Evolutionary conservation across 64 coral and sea anemone species (phyloP), one percentile per base, ranked within the genome.

Genomic region (Actinia equina): DNA sequence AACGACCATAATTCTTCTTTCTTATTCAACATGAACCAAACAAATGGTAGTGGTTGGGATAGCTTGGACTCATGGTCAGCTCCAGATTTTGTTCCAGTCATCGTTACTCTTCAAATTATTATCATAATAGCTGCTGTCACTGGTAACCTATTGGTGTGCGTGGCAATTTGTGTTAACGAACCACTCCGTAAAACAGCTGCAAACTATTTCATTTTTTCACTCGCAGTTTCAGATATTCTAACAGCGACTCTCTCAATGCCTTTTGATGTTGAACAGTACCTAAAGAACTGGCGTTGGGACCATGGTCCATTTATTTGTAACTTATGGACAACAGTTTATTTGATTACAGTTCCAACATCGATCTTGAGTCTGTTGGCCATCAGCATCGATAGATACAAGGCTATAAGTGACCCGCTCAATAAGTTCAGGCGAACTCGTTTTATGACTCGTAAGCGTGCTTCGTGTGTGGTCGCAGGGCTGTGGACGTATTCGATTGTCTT

Each of bases 301-400:
- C 51, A 91, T 15, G 97, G 97, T 7, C 86, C 88, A 19, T 52
- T 76, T 5, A 27, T 86, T 14, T 99, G 97, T 70, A 84, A 74
- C 9, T 87, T 99, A 15, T 95, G 90, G 80, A 88, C 88, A 1
- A 95, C 91, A 8, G 87, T 93, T 53, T 99, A 99, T 59, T 77
- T 99, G 8, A 91, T 99, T 8, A 88, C 89, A 15, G 93, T 93
- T 5, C 93, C 97, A 9, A 89, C 97, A 6, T 99, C 97, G 18
- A 90, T 94, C 23, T 58, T 99, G 17, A 99, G 94, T 79, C 83
- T 99, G 3, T 79, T 93, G 88, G 97, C 97, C 0, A 93, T 99
- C 15, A 95, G 93, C n/a, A 65, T 95, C 6, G 97, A 99, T 76
- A 51, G 97, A 22, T 99, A 93, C 64, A 84, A 87, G 25, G 88